Conservation (phyloP, 2,113 vertebrate genomes). For the Spermophilus dauricus region DNA sequence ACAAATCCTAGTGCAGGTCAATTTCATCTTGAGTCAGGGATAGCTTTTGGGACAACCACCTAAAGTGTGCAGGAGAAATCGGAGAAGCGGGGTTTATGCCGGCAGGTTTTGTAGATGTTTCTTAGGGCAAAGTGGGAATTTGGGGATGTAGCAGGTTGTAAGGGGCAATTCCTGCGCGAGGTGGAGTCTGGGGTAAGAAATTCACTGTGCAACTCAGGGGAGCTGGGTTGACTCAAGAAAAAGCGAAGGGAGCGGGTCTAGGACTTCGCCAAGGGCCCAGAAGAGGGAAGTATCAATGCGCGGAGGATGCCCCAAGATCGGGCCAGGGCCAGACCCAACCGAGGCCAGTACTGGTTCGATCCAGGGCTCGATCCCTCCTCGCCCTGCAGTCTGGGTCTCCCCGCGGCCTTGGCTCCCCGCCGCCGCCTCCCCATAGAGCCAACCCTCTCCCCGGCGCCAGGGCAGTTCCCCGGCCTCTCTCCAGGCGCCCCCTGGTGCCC, state of each 20-base stretch:
- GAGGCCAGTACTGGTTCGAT: too few species aligned
- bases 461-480: neutral
- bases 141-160: neutral
- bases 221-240: neutral
- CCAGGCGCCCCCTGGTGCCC: constrained; percentile 69
- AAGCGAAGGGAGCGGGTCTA: accelerated
- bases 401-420: neutral
- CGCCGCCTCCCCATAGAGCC: neutral
- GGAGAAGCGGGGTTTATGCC: neutral
- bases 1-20: accelerated
- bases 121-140: neutral
- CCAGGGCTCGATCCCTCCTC: neutral
- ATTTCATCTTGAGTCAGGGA: neutral
- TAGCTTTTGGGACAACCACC: too few species aligned
- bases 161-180: neutral
- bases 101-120: neutral
- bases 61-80: neutral
- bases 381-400: neutral
- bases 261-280: accelerated
- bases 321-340: neutral
- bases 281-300: neutral
- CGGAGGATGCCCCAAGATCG: neutral
- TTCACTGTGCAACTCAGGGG: neutral
- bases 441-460: neutral
- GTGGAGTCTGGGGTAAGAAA: neutral